Evolutionary conservation across 1,140 invertebrate species (phyloP).

Genomic region (Calycopis cecrops): DNA sequence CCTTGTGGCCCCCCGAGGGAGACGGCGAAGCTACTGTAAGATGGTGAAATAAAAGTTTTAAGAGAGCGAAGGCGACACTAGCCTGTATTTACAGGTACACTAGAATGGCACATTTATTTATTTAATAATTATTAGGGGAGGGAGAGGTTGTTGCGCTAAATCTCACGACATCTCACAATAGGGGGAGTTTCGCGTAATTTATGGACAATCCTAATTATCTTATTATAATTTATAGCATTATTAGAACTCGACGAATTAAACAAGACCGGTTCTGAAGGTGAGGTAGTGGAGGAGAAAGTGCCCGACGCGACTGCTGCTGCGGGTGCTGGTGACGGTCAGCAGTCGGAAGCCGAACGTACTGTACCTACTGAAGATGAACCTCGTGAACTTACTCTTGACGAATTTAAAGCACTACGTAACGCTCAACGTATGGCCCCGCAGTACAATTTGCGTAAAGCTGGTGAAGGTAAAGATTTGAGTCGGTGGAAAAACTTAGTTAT

Average conservation of each 20-base stretch:
- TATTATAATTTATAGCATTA: too few species aligned
- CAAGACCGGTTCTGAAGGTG: constrained; percentile 73
- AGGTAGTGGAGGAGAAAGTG: constrained; percentile 69
- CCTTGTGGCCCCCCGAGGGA: too few species aligned
- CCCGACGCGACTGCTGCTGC: constrained; percentile 74
- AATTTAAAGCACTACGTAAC: constrained; percentile 89
- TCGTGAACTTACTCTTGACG: constrained; percentile 89
- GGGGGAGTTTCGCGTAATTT: too few species aligned
- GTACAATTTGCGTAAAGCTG: constrained; percentile 93
- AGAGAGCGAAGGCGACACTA: too few species aligned
- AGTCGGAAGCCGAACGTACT: constrained; percentile 50
- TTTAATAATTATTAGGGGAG: too few species aligned
- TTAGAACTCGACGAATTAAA: constrained; percentile 86
- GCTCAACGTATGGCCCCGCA: constrained; percentile 85
- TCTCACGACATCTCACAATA: too few species aligned
- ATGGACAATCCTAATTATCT: too few species aligned
- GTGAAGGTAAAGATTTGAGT: constrained; percentile 91
- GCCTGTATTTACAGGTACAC: too few species aligned
- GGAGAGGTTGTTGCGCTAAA: too few species aligned
- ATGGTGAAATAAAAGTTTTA: too few species aligned
- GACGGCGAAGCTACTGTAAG: too few species aligned
- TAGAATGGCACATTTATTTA: too few species aligned
- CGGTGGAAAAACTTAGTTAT: constrained; percentile 96
- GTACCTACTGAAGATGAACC: constrained; percentile 83
- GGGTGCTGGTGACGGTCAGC: constrained; percentile 71